Percentiles rank a stretch among this genome's conserved stretches.
Evolutionary conservation across 2,888 invertebrate species (phyloP).

Genomic region (Hydriomena furcata): DNA sequence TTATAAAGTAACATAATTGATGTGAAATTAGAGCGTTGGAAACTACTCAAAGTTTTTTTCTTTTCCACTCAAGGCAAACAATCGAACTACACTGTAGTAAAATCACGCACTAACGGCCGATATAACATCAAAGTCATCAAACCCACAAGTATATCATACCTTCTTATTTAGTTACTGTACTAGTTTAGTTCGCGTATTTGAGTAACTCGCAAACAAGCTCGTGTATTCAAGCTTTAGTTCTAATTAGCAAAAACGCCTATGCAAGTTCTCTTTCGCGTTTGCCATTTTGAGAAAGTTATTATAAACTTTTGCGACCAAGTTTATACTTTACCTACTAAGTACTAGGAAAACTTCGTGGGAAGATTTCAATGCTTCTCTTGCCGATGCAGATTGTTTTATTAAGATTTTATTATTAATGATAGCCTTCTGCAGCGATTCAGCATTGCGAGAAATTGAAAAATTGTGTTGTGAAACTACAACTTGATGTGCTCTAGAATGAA

Average conservation of each 20-base stretch:
- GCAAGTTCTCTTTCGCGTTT: slow-evolving; percentile 6
- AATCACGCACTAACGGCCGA: no score
- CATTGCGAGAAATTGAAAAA: slow-evolving; percentile 1
- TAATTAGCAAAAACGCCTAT: slow-evolving; percentile 22
- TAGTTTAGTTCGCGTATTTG: no score
- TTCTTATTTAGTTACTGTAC: no score
- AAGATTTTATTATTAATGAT: slow-evolving; percentile 16
- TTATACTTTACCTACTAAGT: background rate
- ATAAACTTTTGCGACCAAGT: slow-evolving; percentile 7
- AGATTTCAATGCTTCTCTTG: slow-evolving; percentile 19
- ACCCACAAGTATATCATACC: no score
- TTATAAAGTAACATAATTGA: no score
- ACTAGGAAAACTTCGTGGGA: slow-evolving; percentile 8
- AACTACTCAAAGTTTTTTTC: no score
- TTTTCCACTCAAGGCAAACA: no score
- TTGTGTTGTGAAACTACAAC: no score
- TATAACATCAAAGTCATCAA: no score
- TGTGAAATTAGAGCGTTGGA: no score
- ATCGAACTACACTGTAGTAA: no score
- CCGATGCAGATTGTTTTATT: slow-evolving; percentile 13
- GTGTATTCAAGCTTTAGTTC: slow-evolving; percentile 1
- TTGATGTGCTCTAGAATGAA: no score
- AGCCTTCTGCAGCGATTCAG: slow-evolving; percentile 6
- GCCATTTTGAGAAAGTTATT: slow-evolving; percentile 19
- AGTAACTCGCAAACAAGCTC: background rate